phyloP scores from a whole-genome alignment of 2,113 vertebrate genomes.

The Anser brachyrhynchus region DNA sequence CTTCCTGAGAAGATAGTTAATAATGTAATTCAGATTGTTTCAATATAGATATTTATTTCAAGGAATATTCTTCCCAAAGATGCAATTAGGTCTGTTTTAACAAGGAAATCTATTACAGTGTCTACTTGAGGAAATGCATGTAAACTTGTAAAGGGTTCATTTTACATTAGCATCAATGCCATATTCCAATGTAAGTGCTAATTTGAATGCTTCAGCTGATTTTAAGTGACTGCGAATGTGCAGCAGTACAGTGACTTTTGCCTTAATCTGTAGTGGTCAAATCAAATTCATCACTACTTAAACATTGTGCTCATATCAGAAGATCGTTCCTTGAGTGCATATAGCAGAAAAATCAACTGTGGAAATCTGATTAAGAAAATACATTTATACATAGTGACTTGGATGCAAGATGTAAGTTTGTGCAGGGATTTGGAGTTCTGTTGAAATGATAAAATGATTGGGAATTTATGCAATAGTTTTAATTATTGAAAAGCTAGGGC shows the following conservation, averaged over 20 bases:
- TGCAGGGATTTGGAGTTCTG: not conserved
- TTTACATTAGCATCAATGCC: constrained; percentile 66
- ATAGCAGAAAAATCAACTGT: not conserved
- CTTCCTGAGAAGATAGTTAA: not conserved
- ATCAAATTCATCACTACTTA: constrained; percentile 25
- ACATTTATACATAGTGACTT: not conserved
- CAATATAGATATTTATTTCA: constrained; percentile 32
- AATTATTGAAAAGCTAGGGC: not conserved
- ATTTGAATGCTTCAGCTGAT: constrained; percentile 66
- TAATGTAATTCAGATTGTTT: constrained; percentile 63
- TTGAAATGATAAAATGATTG: not conserved
- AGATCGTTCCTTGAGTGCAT: not conserved
- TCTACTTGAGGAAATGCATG: constrained; percentile 50
- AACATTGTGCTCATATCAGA: not conserved
- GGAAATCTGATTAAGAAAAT: not conserved
- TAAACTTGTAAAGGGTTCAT: constrained; percentile 73
- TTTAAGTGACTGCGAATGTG: constrained; percentile 59
- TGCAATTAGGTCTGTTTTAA: constrained; percentile 67
- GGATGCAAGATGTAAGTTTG: not conserved
- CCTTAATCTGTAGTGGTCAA: constrained; percentile 48
- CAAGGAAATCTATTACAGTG: constrained; percentile 63
- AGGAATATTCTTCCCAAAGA: constrained; percentile 29
- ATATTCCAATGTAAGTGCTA: constrained; percentile 65
- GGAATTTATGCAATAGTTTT: not conserved
- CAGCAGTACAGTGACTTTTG: constrained; percentile 39